Conservation (phyloP, 2,113 vertebrate genomes). For the Euleptes europaea region DNA sequence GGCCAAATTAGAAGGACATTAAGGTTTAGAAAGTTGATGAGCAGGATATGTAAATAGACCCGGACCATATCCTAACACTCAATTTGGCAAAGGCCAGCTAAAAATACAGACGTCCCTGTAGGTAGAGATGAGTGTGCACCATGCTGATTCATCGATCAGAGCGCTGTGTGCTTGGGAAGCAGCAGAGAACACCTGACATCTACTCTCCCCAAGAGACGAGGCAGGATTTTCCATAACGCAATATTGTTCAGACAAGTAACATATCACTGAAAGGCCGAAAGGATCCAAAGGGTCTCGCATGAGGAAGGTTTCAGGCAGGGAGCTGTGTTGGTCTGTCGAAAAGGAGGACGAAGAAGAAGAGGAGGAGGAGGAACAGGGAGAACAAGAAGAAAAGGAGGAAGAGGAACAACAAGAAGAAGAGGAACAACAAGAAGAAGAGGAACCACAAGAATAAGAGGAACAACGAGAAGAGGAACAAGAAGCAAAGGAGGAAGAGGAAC, state of each 20-base stretch:
- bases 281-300: no score
- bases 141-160: background rate
- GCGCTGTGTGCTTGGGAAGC: background rate
- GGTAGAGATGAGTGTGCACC: background rate
- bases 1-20: conserved; percentile 16
- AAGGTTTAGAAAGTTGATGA: conserved; percentile 21
- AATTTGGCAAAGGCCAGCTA: background rate
- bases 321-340: no score
- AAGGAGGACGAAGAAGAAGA: no score
- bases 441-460: no score
- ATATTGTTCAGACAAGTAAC: background rate
- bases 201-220: no score
- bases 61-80: conserved; percentile 5
- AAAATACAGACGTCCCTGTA: background rate
- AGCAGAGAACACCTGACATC: background rate
- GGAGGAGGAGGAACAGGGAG: no score
- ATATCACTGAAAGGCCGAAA: background rate
- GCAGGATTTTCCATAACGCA: background rate
- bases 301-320: no score
- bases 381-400: no score
- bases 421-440: no score
- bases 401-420: no score
- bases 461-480: no score
- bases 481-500: no score
- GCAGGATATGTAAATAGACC: conserved; percentile 8